phyloP scores from a whole-genome alignment of 1,140 invertebrate genomes.

The Spodoptera frugiperda region DNA sequence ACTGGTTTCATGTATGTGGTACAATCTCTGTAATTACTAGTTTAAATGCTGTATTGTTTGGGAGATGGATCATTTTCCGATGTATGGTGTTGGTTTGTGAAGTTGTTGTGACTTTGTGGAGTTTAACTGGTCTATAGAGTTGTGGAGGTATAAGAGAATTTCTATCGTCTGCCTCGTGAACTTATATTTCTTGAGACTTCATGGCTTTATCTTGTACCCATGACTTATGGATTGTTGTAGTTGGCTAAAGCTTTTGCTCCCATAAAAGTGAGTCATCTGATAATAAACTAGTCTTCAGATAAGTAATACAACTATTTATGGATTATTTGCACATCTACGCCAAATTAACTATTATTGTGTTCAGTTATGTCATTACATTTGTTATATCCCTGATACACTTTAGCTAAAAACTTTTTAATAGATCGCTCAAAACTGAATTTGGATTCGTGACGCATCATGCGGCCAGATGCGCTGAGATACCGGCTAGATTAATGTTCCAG shows the following conservation, averaged over 20 bases:
- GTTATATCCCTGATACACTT: slow-evolving; percentile 5
- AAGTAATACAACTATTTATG: no score
- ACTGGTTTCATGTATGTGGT: slow-evolving; percentile 25
- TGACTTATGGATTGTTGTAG: no score
- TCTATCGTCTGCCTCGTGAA: no score
- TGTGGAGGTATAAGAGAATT: not conserved
- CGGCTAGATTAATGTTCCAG: not conserved
- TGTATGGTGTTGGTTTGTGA: not conserved
- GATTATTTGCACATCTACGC: not conserved
- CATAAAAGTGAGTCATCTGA: no score
- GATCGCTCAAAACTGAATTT: not conserved
- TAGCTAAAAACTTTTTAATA: slow-evolving; percentile 11
- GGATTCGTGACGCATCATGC: slow-evolving; percentile 25
- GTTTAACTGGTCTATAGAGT: not conserved
- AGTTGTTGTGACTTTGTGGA: no score
- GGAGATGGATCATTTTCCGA: slow-evolving; percentile 4
- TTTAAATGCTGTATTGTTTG: slow-evolving; percentile 17
- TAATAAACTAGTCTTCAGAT: no score
- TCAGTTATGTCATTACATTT: not conserved
- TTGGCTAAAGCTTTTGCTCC: no score
- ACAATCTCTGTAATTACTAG: slow-evolving; percentile 3
- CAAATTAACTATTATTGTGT: no score
- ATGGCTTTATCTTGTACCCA: no score
- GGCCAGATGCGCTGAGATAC: not conserved
- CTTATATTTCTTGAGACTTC: no score